phyloP scores from a whole-genome alignment of 2,797 vertebrate species.

The Anguilla pacifica region DNA sequence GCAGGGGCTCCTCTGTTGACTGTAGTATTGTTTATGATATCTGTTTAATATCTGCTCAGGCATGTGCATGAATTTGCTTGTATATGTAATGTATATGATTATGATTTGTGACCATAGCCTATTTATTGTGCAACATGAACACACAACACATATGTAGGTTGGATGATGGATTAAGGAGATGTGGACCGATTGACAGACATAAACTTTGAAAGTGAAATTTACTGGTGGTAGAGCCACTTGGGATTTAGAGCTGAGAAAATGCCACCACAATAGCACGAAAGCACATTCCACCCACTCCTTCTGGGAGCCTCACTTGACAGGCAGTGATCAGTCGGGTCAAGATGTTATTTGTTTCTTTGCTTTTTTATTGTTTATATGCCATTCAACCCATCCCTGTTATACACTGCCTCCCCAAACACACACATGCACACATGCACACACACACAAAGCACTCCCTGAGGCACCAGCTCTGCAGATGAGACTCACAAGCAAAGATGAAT shows the following conservation, averaged over 20 bases:
- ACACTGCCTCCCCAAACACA: not conserved
- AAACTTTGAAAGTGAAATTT: not conserved
- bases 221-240: not conserved
- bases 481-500: not conserved
- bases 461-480: conserved; percentile 12
- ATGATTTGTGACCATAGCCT: not conserved
- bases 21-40: not conserved
- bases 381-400: not conserved
- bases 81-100: not conserved
- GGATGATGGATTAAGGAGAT: conserved; percentile 16
- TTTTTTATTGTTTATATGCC: too few species aligned
- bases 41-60: not conserved
- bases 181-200: not conserved
- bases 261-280: not conserved
- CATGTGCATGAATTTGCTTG: not conserved
- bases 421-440: not conserved
- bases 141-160: not conserved
- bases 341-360: not conserved
- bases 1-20: not conserved
- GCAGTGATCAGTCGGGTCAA: not conserved
- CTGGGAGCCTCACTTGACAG: not conserved
- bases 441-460: not conserved
- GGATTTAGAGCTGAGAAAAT: not conserved
- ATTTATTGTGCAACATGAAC: not conserved
- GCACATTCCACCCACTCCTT: not conserved